A percentile compares a stretch with the other conserved stretches of the same genome.
These are phyloP conservation scores for Anabacerthia variegaticeps DNA, from an alignment of 2,797 vertebrate species.

Conservation along the genomic window DNA sequence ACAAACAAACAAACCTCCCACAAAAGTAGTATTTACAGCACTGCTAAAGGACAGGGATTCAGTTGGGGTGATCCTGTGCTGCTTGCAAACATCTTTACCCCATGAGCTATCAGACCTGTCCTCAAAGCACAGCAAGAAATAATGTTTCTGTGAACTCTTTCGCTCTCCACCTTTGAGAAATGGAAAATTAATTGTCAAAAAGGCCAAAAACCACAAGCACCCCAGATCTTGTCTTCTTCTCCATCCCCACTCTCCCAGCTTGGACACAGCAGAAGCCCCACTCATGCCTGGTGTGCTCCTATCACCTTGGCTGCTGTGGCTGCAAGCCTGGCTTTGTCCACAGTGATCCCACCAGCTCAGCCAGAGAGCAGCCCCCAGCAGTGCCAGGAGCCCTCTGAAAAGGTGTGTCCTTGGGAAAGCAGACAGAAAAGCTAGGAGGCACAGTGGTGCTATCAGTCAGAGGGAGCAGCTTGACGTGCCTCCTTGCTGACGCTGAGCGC, in stretches of 20 bases:
- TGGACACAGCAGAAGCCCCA: neutral
- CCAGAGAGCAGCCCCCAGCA: neutral
- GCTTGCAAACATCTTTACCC: neutral
- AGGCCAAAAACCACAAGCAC: neutral
- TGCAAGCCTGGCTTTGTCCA: neutral
- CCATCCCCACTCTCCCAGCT: neutral
- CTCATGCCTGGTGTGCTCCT: accelerated
- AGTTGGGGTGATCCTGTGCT: neutral
- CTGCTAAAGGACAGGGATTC: neutral
- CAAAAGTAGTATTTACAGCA: neutral
- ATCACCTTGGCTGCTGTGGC: neutral
- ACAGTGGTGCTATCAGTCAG: accelerated
- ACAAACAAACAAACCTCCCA: neutral
- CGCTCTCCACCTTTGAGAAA: neutral
- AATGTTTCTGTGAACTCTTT: neutral
- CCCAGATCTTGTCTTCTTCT: neutral
- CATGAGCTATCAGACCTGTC: neutral
- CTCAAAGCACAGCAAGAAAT: neutral
- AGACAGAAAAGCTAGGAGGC: neutral
- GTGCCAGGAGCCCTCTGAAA: neutral
- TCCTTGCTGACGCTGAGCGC: neutral
- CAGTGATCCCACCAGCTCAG: neutral
- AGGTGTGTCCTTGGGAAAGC: neutral
- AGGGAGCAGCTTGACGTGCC: accelerated
- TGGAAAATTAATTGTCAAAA: neutral